Percentiles rank a stretch among this genome's conserved stretches.
Evolutionary conservation across 2,888 invertebrate genomes (phyloP).

Genomic region (Phoronis australis): DNA sequence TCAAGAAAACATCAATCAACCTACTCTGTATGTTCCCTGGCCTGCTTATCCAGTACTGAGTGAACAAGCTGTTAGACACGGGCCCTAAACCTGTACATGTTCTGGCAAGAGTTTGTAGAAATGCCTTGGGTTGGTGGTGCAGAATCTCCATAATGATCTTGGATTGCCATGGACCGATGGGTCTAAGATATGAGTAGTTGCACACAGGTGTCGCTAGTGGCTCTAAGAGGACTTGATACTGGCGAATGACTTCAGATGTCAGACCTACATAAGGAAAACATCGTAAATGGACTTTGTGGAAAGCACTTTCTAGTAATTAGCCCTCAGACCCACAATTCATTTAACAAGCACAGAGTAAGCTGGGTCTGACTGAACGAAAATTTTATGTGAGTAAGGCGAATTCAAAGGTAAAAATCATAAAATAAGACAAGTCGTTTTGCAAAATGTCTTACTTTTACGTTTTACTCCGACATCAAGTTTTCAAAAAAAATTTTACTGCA

Average conservation of each 20-base stretch:
- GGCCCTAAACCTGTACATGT: constrained; percentile 28
- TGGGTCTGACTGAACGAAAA: too few relatives aligned
- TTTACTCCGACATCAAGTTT: too few relatives aligned
- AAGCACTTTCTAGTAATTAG: too few relatives aligned
- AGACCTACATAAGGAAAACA: constrained; percentile 22
- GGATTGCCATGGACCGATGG: constrained; percentile 29
- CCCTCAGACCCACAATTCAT: too few relatives aligned
- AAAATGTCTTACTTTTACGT: too few relatives aligned
- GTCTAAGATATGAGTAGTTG: constrained; percentile 32
- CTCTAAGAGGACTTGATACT: constrained; percentile 22
- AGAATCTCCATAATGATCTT: constrained; percentile 27
- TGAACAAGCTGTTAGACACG: constrained; percentile 30
- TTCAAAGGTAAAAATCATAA: too few relatives aligned
- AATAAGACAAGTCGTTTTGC: too few relatives aligned
- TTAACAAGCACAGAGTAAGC: too few relatives aligned
- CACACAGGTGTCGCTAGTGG: too few relatives aligned
- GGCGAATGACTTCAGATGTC: constrained; percentile 23
- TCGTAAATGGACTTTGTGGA: not conserved
- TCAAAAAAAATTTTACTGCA: too few relatives aligned
- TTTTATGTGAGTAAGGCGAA: too few relatives aligned
- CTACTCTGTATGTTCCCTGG: constrained; percentile 33
- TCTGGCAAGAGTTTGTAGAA: constrained; percentile 27
- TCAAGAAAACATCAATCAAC: too few relatives aligned
- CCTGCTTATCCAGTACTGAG: constrained; percentile 33
- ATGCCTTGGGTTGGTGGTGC: constrained; percentile 25